These are phyloP conservation scores for Eucriotettix oculatus DNA, from an alignment of 2,888 invertebrate species.

Conservation along the genomic window DNA sequence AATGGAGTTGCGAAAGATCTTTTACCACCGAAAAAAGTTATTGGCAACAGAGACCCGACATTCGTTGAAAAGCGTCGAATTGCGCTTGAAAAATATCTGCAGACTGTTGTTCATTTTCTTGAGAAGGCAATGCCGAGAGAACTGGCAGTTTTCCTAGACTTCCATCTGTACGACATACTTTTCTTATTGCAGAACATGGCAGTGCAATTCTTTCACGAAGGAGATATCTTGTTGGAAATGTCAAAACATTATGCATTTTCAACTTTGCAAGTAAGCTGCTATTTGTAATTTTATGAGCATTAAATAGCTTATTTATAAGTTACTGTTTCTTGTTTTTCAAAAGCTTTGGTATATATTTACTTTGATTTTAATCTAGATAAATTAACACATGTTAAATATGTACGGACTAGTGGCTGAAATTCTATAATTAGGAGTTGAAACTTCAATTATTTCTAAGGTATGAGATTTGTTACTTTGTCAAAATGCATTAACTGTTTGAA, in stretches of 20 bases:
- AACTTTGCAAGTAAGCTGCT: constrained; percentile 50
- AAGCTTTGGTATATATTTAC: too few relatives aligned
- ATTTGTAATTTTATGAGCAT: too few relatives aligned
- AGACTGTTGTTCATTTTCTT: constrained; percentile 55
- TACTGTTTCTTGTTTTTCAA: too few relatives aligned
- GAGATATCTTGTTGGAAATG: constrained; percentile 47
- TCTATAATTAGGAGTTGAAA: too few relatives aligned
- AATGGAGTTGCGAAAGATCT: constrained; percentile 71
- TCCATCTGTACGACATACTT: constrained; percentile 78
- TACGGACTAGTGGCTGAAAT: too few relatives aligned
- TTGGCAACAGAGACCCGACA: constrained; percentile 73
- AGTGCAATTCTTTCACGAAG: constrained; percentile 56
- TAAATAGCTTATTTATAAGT: too few relatives aligned
- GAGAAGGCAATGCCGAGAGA: constrained; percentile 63
- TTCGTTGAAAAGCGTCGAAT: constrained; percentile 73
- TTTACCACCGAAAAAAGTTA: constrained; percentile 83
- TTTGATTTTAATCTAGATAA: too few relatives aligned
- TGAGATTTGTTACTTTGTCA: too few relatives aligned
- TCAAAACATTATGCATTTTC: constrained; percentile 50
- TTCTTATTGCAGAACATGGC: constrained; percentile 74
- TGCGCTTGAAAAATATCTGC: constrained; percentile 67
- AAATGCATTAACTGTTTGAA: too few relatives aligned
- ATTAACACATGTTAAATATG: too few relatives aligned
- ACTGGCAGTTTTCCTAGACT: constrained; percentile 70
- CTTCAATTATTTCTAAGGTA: too few relatives aligned